Percentiles rank a stretch among this genome's conserved stretches.
Conservation (phyloP, 2,888 invertebrate species). For the Pammene fasciana region DNA sequence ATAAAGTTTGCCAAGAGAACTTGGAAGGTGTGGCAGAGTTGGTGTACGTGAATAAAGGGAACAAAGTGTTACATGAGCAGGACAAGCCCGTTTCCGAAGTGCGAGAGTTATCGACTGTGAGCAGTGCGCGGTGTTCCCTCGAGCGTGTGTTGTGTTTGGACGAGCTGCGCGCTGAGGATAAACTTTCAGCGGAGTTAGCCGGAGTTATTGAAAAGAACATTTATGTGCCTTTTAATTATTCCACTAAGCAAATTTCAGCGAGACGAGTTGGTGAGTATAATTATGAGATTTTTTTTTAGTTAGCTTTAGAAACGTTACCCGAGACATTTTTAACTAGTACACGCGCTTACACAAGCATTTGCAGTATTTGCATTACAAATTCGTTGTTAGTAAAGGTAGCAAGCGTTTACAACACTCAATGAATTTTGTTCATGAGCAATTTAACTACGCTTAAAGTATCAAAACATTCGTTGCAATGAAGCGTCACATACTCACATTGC, state of each 20-base stretch:
- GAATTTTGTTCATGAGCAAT: neutral
- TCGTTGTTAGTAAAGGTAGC: neutral
- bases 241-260: slow-evolving; percentile 72
- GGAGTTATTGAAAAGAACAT: slow-evolving; percentile 81
- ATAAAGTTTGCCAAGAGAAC: slow-evolving; percentile 75
- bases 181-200: slow-evolving; percentile 79
- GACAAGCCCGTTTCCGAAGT: slow-evolving; percentile 54
- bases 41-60: slow-evolving; percentile 63
- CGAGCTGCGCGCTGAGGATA: slow-evolving; percentile 80
- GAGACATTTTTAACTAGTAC: slow-evolving; percentile 13
- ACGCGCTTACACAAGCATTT: slow-evolving; percentile 4
- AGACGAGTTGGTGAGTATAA: slow-evolving; percentile 75
- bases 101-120: slow-evolving; percentile 72
- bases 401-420: neutral
- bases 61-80: slow-evolving; percentile 67
- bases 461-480: neutral
- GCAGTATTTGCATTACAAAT: slow-evolving; percentile 16
- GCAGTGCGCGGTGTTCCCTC: slow-evolving; percentile 72
- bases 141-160: slow-evolving; percentile 82
- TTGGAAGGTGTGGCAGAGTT: slow-evolving; percentile 82
- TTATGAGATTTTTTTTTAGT: slow-evolving; percentile 32
- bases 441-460: neutral
- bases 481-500: slow-evolving; percentile 10
- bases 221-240: slow-evolving; percentile 88
- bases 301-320: slow-evolving; percentile 15